These are phyloP conservation scores for Halichondria panicea DNA, from an alignment of 37 sponge, comb jelly and placozoan species.

Conservation along the genomic window DNA sequence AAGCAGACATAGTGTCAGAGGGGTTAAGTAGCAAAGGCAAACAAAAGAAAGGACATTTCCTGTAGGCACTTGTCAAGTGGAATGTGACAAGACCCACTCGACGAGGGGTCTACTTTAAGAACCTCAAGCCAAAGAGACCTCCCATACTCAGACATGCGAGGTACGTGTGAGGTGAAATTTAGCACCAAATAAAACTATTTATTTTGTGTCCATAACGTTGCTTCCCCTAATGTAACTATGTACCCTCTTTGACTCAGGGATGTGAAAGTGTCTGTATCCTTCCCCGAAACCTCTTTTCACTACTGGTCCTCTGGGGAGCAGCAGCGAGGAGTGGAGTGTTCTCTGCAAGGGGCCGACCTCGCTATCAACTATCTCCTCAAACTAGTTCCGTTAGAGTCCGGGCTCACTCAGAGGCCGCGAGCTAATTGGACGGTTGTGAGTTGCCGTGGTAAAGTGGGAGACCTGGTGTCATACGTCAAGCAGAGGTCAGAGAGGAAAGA, in stretches of 20 bases:
- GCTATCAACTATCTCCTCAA: slow-evolving; percentile 33
- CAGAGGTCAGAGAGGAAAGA: neutral
- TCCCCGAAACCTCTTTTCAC: slow-evolving; percentile 32
- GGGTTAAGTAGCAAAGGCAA: neutral
- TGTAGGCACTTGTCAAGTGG: slow-evolving; percentile 18
- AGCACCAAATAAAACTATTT: neutral
- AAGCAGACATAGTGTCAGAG: neutral
- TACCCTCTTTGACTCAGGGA: slow-evolving; percentile 15
- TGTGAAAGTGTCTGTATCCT: slow-evolving; percentile 45
- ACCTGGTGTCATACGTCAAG: slow-evolving; percentile 22
- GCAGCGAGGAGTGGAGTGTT: slow-evolving; percentile 65
- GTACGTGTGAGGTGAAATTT: slow-evolving; percentile 18
- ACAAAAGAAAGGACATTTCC: neutral
- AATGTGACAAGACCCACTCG: slow-evolving; percentile 83
- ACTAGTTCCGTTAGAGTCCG: slow-evolving; percentile 60
- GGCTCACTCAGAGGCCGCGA: slow-evolving; percentile 54
- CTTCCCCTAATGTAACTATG: neutral
- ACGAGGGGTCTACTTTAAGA: slow-evolving; percentile 66
- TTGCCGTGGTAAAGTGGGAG: slow-evolving; percentile 35
- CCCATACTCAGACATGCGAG: slow-evolving; percentile 69
- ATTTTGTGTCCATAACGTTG: neutral
- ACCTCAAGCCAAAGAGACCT: slow-evolving; percentile 47
- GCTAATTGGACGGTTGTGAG: slow-evolving; percentile 59
- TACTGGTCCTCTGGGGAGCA: slow-evolving; percentile 79
- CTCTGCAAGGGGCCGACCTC: slow-evolving; percentile 21